Base-by-base conservation (phyloP, 2,888 invertebrate genomes). In the Ochropacha duplaris region DNA sequence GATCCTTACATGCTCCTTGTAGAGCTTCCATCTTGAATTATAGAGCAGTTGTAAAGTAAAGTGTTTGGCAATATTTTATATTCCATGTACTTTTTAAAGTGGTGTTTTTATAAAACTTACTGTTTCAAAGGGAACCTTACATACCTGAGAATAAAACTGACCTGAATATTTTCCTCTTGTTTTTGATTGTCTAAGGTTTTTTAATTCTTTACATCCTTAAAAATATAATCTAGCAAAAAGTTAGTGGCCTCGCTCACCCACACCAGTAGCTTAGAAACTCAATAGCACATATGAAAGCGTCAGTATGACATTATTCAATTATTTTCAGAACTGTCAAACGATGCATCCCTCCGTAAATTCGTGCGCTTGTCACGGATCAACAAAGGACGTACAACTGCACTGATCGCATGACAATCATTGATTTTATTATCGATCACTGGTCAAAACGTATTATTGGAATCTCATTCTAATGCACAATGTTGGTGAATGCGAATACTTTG, bases 1-100 rank as follows among this genome's bases (percentile, higher is more conserved):
- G 56, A 56, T 52, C 56, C 56, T 56, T 52, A 39, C 39, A 28
- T 22, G 44, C 34, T 34, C 19, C 31, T 49, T n/a, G 22, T 14
- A 19, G 22, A 56, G 50, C 24, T 49, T 34, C 44, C 44, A 44
- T 44, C 44, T 44, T 44, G 44, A 44, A 19, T 44, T 44, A 44
- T 44, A 3, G 44, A 19, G 19, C 19, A 44, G 44, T 44, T 6
- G 9, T 4, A 14, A 0, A n/a, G 19, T n/a, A 19, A 44, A 44
- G 44, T 44, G 44, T 19, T 44, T 19, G 16, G 39, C 8, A 44
- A 44, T 44, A 44, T 44, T 9, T 16, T 4, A 16, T 16, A 6
- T 44, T 5, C 2, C 39, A 12, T 14, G 1, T 34, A 28, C 12
- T 36, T n/a, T 36, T 36, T n/a, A 1, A n/a, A n/a, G n/a, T 31